phyloP scores from a whole-genome alignment of 2,888 invertebrate species.

The Coelinius sp. region DNA sequence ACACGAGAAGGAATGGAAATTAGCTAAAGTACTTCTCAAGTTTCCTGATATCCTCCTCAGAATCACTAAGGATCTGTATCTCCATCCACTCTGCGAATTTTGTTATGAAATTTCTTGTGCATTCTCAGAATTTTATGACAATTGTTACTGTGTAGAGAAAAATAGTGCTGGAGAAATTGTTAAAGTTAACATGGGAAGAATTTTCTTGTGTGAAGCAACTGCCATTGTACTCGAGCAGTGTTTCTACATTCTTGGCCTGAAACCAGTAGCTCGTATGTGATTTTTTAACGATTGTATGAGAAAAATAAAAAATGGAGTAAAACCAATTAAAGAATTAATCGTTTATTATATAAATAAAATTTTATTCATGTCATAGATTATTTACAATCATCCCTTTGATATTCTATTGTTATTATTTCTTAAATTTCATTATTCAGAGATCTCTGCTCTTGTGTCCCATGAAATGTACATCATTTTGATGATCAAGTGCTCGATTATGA shows the following conservation, averaged over 20 bases:
- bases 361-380: background rate
- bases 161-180: conserved; percentile 82
- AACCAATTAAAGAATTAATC: too few relatives aligned
- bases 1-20: conserved; percentile 95
- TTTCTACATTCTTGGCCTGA: conserved; percentile 92
- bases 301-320: conserved; percentile 10
- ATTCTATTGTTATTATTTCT: background rate
- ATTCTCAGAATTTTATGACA: conserved; percentile 98
- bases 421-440: background rate
- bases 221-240: conserved; percentile 89
- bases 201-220: conserved; percentile 93
- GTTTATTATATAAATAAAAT: background rate
- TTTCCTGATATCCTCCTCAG: conserved; percentile 90
- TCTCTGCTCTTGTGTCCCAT: conserved; percentile 45
- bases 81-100: conserved; percentile 94
- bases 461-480: conserved; percentile 48
- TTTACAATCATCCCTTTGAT: background rate
- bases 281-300: background rate
- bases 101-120: conserved; percentile 93
- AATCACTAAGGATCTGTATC: conserved; percentile 84
- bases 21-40: conserved; percentile 88
- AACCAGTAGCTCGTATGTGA: conserved; percentile 94
- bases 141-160: conserved; percentile 97
- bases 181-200: conserved; percentile 87
- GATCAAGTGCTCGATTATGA: conserved; percentile 71